phyloP scores from a whole-genome alignment of 2,888 invertebrate species.

The Acrocera orbiculus region DNA sequence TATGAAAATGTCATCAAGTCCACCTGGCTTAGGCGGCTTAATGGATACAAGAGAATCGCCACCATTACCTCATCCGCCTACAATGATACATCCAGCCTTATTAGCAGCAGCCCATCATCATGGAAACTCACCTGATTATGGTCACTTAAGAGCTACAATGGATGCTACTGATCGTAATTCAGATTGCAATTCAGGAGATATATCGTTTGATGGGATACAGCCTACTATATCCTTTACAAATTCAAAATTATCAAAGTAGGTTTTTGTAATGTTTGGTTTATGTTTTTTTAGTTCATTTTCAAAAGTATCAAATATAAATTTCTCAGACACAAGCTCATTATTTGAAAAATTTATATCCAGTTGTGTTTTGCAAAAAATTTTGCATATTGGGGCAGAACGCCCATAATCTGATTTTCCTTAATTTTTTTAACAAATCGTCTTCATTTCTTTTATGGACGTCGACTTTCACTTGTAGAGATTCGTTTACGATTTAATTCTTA shows the following conservation, averaged over 20 bases:
- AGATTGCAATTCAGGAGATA: conserved; percentile 82
- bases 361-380: too few species aligned
- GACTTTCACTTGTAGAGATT: too few species aligned
- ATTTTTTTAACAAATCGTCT: too few species aligned
- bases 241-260: conserved; percentile 17
- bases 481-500: too few species aligned
- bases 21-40: conserved; percentile 48
- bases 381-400: too few species aligned
- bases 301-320: too few species aligned
- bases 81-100: conserved; percentile 70
- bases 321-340: too few species aligned
- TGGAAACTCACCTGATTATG: conserved; percentile 64
- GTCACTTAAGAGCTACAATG: conserved; percentile 51
- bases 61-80: conserved; percentile 67
- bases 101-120: conserved; percentile 70
- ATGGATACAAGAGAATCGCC: conserved; percentile 57
- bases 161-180: conserved; percentile 73
- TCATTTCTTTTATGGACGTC: too few species aligned
- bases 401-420: too few species aligned
- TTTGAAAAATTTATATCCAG: too few species aligned
- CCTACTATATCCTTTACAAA: conserved; percentile 92
- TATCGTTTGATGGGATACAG: conserved; percentile 80
- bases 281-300: too few species aligned
- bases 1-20: conserved; percentile 32
- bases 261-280: too few species aligned